Evolutionary conservation across 2,888 invertebrate species (phyloP).

Genomic region (Tholera decimalis): DNA sequence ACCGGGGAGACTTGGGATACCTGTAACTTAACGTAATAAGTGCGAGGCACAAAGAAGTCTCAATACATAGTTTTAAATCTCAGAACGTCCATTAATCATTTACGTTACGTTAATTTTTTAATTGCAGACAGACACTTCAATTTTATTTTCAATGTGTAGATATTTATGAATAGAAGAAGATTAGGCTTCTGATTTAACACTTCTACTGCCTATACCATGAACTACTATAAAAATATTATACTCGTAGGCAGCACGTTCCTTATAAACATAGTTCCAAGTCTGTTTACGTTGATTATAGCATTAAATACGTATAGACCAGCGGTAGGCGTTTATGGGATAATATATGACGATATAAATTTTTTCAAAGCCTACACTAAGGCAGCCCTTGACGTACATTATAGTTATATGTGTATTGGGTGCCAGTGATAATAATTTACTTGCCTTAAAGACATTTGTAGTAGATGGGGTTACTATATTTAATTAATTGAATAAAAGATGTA

Average conservation of each 20-base stretch:
- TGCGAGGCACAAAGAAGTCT: no score
- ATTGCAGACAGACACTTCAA: no score
- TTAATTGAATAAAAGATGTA: no score
- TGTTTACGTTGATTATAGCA: neutral
- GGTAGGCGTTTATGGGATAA: conserved; percentile 19
- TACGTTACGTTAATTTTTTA: no score
- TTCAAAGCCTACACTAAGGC: conserved; percentile 2
- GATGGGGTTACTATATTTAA: no score
- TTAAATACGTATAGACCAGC: conserved; percentile 1
- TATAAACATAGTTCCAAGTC: neutral
- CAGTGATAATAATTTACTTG: conserved; percentile 14
- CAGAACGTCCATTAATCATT: no score
- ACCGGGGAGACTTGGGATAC: no score
- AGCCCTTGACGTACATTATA: conserved; percentile 20
- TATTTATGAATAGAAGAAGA: no score
- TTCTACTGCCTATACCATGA: neutral
- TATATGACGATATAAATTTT: conserved; percentile 38
- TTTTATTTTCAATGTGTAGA: no score
- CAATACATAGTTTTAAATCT: no score
- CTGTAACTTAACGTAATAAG: no score
- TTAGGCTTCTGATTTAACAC: neutral
- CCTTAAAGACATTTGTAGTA: neutral
- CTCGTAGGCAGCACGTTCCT: neutral
- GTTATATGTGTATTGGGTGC: conserved; percentile 1
- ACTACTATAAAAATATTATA: neutral